Base-by-base conservation (phyloP, 2,797 vertebrate species). In the Poeciliopsis turneri region DNA sequence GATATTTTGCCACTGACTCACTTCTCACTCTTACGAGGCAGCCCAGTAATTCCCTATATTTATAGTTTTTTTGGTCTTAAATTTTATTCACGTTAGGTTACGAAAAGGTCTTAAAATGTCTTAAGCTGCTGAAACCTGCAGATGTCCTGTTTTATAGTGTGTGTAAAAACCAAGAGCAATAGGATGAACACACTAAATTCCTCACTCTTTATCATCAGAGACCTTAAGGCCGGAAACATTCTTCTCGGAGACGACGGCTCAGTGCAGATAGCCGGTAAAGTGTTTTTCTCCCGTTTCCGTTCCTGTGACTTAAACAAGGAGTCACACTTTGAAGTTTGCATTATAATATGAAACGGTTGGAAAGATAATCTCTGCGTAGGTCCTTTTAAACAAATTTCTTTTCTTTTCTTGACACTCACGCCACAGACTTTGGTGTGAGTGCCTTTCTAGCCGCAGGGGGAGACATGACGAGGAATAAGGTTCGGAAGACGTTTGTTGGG, bases 221-320 rank as follows among this genome's bases (percentile, higher is more conserved):
- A 98, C 93, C 96, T 98, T 85, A 98, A 98, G 93, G 97, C 97
- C 88, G 97, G 97, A 92, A 98, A 98, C 90, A 98, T 98, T 93
- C 97, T 98, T 87, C 96, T 98, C 43, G 97, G 97, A 83, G 97
- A 98, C 61, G 97, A 98, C 81, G 97, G 97, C 87, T 98, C 97
- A 0, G 97, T 98, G 80, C 97, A 98, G 88, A 98, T 98, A 78
- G 97, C 97, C 95, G 97, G 97, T 98, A 97, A 45, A 16, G 68
- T 85, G 43, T 74, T 78, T 78, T 5, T 75, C 66, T 79, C 78
- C 55, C 45, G 1, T 39, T 76, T 78, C 7, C 45, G 20, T 66
- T n/a, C 13, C 4, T 57, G 20, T 51, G 2, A 45, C 18, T 66
- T 39, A 15, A 66, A 43, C 7, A 6, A 49, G 20, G 18, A 39